A percentile compares a stretch with the other conserved stretches of the same genome.
phyloP scores from a whole-genome alignment of 2,797 vertebrate species.

The Chaetodon trifasciatus region DNA sequence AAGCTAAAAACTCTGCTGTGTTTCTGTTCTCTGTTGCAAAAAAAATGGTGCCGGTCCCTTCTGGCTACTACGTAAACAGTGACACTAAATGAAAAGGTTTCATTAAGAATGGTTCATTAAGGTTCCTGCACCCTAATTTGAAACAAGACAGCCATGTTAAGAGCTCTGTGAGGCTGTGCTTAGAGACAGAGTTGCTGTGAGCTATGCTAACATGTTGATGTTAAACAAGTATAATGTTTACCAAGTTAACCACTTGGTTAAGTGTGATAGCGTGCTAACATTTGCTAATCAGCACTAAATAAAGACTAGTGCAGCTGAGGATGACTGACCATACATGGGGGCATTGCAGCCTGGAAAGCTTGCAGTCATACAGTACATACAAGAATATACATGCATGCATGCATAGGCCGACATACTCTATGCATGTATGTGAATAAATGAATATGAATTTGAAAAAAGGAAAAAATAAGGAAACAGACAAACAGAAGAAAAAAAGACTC shows the following conservation, averaged over 20 bases:
- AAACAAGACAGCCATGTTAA: not conserved
- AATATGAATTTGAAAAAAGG: not conserved
- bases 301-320: too few relatives aligned
- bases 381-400: too few relatives aligned
- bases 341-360: not conserved
- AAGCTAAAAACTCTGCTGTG: not conserved
- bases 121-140: not conserved
- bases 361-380: not conserved
- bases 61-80: slow-evolving; percentile 3
- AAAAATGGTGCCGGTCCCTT: not conserved
- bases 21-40: not conserved
- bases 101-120: not conserved
- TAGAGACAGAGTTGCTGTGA: not conserved
- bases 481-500: too few relatives aligned
- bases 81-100: slow-evolving; percentile 3
- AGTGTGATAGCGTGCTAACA: not conserved
- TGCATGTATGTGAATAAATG: not conserved
- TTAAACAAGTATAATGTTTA: not conserved
- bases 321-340: too few relatives aligned
- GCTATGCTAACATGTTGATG: not conserved
- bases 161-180: not conserved
- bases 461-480: not conserved
- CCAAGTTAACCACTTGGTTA: not conserved
- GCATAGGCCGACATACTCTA: not conserved
- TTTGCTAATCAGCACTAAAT: not conserved